A percentile compares a stretch with the other conserved stretches of the same genome.
Evolutionary conservation across 1,140 invertebrate species (phyloP).

Genomic region (Hydropsyche tenuis): DNA sequence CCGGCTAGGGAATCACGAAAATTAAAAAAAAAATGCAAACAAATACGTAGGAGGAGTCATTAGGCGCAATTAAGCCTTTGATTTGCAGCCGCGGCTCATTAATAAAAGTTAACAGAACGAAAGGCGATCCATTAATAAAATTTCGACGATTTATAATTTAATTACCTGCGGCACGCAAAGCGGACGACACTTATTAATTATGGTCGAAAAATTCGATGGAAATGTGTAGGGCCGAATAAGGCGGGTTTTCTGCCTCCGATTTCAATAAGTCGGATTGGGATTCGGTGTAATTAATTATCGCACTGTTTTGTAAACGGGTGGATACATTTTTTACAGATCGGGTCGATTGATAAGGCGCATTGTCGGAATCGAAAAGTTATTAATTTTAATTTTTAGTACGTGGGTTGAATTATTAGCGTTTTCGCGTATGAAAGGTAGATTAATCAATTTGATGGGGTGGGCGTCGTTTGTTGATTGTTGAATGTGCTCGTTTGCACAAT

Average conservation of each 20-base stretch:
- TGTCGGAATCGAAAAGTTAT: too few species aligned
- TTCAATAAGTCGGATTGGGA: conserved; percentile 18
- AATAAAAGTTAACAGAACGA: conserved; percentile 15
- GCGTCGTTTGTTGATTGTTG: too few species aligned
- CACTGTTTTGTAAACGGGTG: too few species aligned
- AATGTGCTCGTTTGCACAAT: too few species aligned
- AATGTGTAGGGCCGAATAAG: not conserved
- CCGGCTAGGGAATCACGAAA: too few species aligned
- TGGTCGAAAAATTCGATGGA: not conserved
- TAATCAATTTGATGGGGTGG: too few species aligned
- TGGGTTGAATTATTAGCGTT: too few species aligned
- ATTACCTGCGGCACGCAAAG: not conserved
- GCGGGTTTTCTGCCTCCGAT: not conserved
- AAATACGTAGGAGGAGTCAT: not conserved
- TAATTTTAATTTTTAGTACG: too few species aligned
- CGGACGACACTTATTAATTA: conserved; percentile 24
- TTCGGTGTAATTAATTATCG: conserved; percentile 8
- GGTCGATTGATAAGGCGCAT: too few species aligned
- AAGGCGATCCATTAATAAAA: conserved; percentile 19
- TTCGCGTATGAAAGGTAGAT: too few species aligned
- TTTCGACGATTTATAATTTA: conserved; percentile 9
- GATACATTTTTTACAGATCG: too few species aligned
- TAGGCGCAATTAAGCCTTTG: conserved; percentile 12
- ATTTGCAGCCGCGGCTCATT: conserved; percentile 5
- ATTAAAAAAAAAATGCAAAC: too few species aligned